Evolutionary conservation across 1,140 invertebrate genomes (phyloP).

Genomic region (Lordiphosa clarofinis): DNA sequence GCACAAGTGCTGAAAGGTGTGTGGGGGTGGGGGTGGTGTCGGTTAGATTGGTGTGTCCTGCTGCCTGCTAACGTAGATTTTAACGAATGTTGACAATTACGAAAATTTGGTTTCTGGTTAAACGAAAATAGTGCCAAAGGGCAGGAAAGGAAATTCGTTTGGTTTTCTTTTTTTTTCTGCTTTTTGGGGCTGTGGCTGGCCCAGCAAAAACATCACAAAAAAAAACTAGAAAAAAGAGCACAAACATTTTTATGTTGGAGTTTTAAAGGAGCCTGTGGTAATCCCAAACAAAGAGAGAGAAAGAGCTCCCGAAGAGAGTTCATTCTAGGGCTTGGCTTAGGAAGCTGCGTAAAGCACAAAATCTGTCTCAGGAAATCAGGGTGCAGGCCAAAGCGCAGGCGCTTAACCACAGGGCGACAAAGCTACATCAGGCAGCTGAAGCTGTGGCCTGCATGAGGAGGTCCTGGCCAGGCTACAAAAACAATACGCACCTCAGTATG

Average conservation of each 20-base stretch:
- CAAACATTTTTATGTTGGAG: constrained; percentile 19
- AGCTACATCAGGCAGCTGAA: constrained; percentile 45
- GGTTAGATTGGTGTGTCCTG: constrained; percentile 4
- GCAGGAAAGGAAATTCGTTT: constrained; percentile 27
- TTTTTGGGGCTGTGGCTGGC: constrained; percentile 74
- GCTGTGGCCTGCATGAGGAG: constrained; percentile 24
- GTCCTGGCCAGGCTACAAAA: constrained; percentile 68
- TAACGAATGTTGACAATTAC: constrained; percentile 77
- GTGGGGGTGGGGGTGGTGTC: constrained; percentile 5
- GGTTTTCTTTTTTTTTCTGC: constrained; percentile 16
- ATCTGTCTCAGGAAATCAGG: constrained; percentile 56
- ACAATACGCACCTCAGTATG: constrained; percentile 69
- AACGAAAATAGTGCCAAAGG: constrained; percentile 45
- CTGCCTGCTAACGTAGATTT: constrained; percentile 60
- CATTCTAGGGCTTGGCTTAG: constrained; percentile 56
- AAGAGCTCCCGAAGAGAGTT: constrained; percentile 9
- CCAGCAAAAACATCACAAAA: constrained; percentile 16
- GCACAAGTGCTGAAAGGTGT: constrained; percentile 60
- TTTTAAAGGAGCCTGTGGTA: constrained; percentile 59
- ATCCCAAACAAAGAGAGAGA: constrained; percentile 48
- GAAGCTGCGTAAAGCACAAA: constrained; percentile 25
- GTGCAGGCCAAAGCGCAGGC: constrained; percentile 44
- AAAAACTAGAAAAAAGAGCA: too few species aligned
- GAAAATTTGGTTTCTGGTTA: constrained; percentile 73
- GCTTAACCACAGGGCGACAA: constrained; percentile 63